Conservation (phyloP, 2,113 vertebrate species). For the Lepidothrix coronata region DNA sequence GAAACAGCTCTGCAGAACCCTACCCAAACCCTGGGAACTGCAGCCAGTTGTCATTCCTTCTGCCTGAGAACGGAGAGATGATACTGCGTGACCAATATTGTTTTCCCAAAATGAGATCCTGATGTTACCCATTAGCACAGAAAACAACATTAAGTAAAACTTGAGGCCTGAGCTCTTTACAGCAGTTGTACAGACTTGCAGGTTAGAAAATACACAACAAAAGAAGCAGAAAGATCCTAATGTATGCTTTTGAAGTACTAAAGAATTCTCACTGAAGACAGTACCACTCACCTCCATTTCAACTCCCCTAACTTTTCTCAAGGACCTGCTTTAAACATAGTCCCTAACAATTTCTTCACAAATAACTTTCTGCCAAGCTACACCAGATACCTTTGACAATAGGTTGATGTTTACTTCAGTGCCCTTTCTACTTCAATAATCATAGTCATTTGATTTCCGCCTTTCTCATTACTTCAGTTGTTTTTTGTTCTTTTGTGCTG, state of each 20-base stretch:
- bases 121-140: neutral
- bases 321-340: neutral
- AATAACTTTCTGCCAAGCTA: neutral
- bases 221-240: neutral
- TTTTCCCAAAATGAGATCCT: neutral
- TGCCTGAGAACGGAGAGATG: neutral
- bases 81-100: neutral
- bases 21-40: neutral
- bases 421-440: neutral
- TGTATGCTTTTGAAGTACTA: neutral
- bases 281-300: neutral
- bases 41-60: conserved; percentile 1
- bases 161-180: neutral
- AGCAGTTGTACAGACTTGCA: neutral
- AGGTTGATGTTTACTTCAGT: neutral
- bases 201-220: neutral
- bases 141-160: neutral
- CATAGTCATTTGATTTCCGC: neutral
- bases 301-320: neutral
- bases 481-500: neutral
- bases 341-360: neutral
- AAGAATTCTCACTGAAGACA: neutral
- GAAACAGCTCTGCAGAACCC: neutral
- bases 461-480: neutral
- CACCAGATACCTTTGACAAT: neutral